These are phyloP conservation scores for Caenorhabditis doughertyi DNA, from an alignment of 2,888 invertebrate genomes.

Conservation along the genomic window DNA sequence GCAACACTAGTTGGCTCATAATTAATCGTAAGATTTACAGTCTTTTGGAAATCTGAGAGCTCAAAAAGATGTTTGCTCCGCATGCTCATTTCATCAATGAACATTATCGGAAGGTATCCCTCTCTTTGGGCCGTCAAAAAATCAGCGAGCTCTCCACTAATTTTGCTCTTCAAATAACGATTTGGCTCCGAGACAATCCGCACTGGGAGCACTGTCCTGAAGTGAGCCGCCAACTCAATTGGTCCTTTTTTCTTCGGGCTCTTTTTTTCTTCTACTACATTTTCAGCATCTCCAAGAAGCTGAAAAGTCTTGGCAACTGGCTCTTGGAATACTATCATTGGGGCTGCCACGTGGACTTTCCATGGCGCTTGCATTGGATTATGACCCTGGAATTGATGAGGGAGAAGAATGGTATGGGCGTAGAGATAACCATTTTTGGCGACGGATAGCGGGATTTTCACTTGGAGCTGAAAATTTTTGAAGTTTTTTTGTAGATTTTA, in stretches of 20 bases:
- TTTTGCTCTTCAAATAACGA: constrained; percentile 50
- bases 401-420: constrained; percentile 88
- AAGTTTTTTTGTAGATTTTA: no score
- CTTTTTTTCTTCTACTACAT: no score
- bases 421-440: constrained; percentile 89
- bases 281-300: constrained; percentile 62
- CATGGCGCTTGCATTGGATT: constrained; percentile 71
- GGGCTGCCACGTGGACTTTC: constrained; percentile 66
- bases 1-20: constrained; percentile 78
- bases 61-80: constrained; percentile 88
- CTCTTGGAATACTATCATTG: constrained; percentile 75
- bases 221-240: constrained; percentile 58
- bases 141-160: constrained; percentile 60
- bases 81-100: constrained; percentile 90
- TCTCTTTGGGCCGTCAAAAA: no score
- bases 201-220: constrained; percentile 63
- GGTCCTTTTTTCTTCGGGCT: no score
- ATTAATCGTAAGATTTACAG: constrained; percentile 71
- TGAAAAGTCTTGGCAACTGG: constrained; percentile 82
- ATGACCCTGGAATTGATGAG: constrained; percentile 74
- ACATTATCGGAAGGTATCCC: constrained; percentile 89
- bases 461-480: constrained; percentile 85
- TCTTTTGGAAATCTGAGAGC: constrained; percentile 41
- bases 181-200: constrained; percentile 63
- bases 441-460: constrained; percentile 87